A percentile compares a stretch with the other conserved stretches of the same genome.
Conservation (phyloP, 2,113 vertebrate genomes). For the Cebus imitator region DNA sequence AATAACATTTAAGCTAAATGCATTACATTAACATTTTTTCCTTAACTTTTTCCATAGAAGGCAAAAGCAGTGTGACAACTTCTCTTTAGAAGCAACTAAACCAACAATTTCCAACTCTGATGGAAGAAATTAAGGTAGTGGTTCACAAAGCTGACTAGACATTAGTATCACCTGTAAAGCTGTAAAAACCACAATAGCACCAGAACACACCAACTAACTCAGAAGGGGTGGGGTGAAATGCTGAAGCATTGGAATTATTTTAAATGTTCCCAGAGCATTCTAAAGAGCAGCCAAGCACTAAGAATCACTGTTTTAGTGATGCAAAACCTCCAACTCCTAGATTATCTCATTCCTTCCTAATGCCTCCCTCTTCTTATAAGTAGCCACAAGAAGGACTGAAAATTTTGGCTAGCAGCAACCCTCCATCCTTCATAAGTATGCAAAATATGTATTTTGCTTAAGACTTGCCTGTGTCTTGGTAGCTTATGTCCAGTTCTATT, state of each 20-base stretch:
- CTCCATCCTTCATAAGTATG: background rate
- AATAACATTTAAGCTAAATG: background rate
- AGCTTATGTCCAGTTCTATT: background rate
- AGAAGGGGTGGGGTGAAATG: background rate
- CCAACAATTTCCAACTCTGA: background rate
- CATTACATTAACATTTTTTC: background rate
- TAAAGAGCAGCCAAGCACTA: background rate
- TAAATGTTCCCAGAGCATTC: background rate
- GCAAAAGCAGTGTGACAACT: background rate
- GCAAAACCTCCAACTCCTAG: background rate
- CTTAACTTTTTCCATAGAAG: background rate
- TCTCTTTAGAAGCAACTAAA: background rate
- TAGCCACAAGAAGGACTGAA: background rate
- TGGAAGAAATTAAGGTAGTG: background rate
- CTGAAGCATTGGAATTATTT: background rate
- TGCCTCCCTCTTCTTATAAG: background rate
- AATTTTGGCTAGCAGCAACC: background rate
- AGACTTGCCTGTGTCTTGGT: background rate
- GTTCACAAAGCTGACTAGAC: background rate
- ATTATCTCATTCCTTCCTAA: background rate
- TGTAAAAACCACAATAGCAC: background rate
- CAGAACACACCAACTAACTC: background rate
- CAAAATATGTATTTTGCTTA: background rate
- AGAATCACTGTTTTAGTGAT: background rate
- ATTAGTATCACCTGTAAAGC: background rate